Conservation (phyloP, 2,113 vertebrate species). For the Megaceryle maxima region DNA sequence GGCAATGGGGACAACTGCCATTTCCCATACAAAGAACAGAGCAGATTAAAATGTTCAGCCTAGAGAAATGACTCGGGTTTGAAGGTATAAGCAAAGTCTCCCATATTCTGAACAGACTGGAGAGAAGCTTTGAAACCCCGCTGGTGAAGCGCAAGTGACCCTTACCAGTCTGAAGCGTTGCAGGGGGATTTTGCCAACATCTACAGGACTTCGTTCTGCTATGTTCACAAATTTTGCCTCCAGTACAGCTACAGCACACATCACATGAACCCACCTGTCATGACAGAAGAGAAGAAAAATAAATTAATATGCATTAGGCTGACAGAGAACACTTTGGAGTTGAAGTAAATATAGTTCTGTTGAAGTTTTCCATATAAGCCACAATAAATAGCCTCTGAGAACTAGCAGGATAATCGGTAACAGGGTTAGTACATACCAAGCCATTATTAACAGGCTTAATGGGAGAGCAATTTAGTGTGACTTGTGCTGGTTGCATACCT, state of each 20-base stretch:
- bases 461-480: neutral
- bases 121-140: neutral
- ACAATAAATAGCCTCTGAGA: neutral
- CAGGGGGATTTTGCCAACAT: constrained; percentile 91
- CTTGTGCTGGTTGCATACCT: neutral
- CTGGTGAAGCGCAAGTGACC: neutral
- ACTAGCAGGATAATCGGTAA: neutral
- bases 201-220: constrained; percentile 89
- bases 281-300: neutral
- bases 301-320: neutral
- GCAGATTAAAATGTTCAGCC: neutral
- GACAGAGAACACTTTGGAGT: neutral
- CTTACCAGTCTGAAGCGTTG: constrained; percentile 93
- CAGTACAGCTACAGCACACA: constrained; percentile 94
- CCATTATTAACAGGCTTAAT: neutral
- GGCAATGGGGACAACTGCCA: neutral
- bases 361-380: neutral
- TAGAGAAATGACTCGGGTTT: neutral
- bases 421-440: neutral
- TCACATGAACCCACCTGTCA: constrained; percentile 94
- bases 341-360: neutral
- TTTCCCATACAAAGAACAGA: neutral
- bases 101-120: neutral
- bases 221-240: constrained; percentile 96
- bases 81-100: neutral